These are phyloP conservation scores for Tylochromis polylepis DNA, from an alignment of 2,113 vertebrate species.

Conservation along the genomic window DNA sequence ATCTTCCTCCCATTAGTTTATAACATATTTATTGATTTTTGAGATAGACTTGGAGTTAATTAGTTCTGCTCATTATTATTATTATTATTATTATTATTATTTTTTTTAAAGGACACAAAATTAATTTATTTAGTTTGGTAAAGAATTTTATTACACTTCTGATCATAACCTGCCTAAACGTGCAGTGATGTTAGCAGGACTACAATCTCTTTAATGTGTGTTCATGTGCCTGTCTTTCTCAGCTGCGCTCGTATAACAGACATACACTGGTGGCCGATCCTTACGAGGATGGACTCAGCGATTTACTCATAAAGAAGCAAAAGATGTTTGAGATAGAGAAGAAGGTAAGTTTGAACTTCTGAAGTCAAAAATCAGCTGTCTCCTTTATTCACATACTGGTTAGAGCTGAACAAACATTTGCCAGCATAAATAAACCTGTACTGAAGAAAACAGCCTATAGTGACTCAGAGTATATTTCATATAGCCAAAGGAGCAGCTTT, in stretches of 20 bases:
- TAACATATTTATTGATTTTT: not conserved
- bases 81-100: not conserved
- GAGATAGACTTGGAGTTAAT: not conserved
- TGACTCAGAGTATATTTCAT: not conserved
- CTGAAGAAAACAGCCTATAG: not conserved
- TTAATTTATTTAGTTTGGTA: fast-evolving
- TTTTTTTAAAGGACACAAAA: not conserved
- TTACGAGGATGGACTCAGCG: slow-evolving; percentile 86
- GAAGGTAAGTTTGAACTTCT: slow-evolving; percentile 53
- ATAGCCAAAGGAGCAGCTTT: not conserved
- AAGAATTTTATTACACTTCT: not conserved
- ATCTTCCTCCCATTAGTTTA: not conserved
- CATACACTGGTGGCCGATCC: slow-evolving; percentile 92
- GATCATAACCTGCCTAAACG: not conserved
- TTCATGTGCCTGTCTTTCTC: not conserved
- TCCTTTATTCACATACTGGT: not conserved
- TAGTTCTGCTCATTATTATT: not conserved
- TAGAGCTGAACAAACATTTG: not conserved
- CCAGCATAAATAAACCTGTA: not conserved
- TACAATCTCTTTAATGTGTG: not conserved
- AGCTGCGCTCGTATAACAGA: slow-evolving; percentile 95
- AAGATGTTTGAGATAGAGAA: slow-evolving; percentile 84
- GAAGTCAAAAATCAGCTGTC: fast-evolving
- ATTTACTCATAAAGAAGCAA: slow-evolving; percentile 85
- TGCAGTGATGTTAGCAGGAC: not conserved